A percentile compares a stretch with the other conserved stretches of the same genome.
These are phyloP conservation scores for Anniella stebbinsi DNA, from an alignment of 2,797 vertebrate species.

Conservation along the genomic window DNA sequence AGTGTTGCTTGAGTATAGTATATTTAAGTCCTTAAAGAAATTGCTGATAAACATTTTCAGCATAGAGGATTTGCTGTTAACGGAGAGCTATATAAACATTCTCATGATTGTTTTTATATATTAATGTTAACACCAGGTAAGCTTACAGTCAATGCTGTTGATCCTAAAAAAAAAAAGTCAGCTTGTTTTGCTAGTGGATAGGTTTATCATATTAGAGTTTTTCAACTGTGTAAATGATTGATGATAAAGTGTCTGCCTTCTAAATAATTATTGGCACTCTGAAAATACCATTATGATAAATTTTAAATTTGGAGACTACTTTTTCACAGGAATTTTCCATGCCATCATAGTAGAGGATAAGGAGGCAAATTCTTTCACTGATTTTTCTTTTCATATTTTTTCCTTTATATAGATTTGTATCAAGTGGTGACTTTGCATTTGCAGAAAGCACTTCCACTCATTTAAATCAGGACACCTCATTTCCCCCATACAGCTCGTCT, in stretches of 20 bases:
- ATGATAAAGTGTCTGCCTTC: not conserved
- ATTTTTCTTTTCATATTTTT: not conserved
- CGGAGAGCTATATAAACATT: not conserved
- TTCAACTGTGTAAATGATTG: not conserved
- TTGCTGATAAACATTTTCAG: not conserved
- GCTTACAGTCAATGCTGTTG: conserved; percentile 11
- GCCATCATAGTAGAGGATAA: not conserved
- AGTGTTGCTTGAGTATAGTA: not conserved
- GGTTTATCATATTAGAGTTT: conserved; percentile 36
- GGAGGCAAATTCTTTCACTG: not conserved
- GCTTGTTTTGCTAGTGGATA: not conserved
- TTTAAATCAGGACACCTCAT: not conserved
- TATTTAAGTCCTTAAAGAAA: not conserved
- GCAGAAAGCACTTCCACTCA: not conserved
- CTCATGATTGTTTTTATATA: not conserved
- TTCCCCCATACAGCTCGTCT: not conserved
- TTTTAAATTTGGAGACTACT: conserved; percentile 3
- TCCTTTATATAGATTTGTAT: not conserved
- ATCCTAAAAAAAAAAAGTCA: not conserved
- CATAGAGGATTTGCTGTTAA: not conserved
- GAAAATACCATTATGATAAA: not conserved
- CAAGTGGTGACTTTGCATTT: not conserved
- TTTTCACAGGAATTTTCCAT: not conserved
- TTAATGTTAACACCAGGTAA: not conserved
- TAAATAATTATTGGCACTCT: not conserved